Evolutionary conservation across 35 echinoderm and acorn worm species (phyloP).

Genomic region (Apostichopus japonicus): DNA sequence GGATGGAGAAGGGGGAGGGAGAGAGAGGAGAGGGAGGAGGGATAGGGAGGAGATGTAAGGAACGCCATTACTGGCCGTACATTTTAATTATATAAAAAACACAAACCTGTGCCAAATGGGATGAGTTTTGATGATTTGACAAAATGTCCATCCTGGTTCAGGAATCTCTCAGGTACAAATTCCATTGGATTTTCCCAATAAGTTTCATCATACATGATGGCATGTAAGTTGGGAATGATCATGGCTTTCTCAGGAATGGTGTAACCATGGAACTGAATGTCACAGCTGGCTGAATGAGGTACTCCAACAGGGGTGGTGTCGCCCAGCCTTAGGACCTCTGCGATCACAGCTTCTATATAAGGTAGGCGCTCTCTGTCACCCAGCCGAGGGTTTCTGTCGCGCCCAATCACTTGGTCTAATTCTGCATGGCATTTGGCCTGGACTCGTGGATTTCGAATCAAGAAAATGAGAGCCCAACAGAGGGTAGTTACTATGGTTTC

Average conservation of each 20-base stretch:
- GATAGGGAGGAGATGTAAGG: too few species aligned
- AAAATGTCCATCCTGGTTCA: conserved; percentile 64
- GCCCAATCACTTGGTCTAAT: conserved; percentile 64
- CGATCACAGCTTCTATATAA: conserved; percentile 55
- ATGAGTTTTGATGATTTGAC: conserved; percentile 40
- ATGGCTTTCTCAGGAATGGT: conserved; percentile 68
- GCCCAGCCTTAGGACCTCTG: conserved; percentile 70
- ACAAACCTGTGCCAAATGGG: conserved; percentile 53
- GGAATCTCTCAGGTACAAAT: conserved; percentile 77
- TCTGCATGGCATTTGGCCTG: conserved; percentile 71
- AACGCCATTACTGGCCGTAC: not conserved
- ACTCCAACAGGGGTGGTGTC: conserved; percentile 63
- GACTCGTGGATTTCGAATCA: conserved; percentile 55
- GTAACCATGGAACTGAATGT: conserved; percentile 65
- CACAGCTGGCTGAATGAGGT: conserved; percentile 54
- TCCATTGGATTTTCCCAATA: conserved; percentile 69
- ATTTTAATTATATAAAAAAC: too few species aligned
- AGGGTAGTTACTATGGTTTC: conserved; percentile 69
- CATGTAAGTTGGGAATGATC: conserved; percentile 72
- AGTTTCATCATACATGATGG: conserved; percentile 72
- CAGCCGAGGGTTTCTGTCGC: conserved; percentile 27
- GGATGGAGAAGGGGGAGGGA: too few species aligned
- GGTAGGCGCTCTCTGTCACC: conserved; percentile 42
- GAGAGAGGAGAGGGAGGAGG: too few species aligned
- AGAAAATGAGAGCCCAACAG: conserved; percentile 69